These are phyloP conservation scores for Oscheius onirici DNA, from an alignment of 2,888 invertebrate genomes.

Conservation along the genomic window DNA sequence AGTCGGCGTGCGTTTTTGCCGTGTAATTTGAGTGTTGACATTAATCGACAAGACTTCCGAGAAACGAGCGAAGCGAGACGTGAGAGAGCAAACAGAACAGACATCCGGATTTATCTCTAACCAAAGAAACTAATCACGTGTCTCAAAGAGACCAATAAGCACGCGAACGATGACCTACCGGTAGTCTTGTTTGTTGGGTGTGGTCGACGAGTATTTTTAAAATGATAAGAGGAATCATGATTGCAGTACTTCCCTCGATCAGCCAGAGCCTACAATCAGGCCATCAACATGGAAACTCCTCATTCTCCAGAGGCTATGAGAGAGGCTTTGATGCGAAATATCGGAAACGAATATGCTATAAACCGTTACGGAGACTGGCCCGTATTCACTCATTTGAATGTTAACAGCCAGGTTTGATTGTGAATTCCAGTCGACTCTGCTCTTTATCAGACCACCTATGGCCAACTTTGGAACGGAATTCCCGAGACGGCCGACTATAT, in stretches of 20 bases:
- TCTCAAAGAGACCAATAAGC: constrained; percentile 7
- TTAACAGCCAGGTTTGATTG: constrained; percentile 43
- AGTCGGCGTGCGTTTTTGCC: constrained; percentile 6
- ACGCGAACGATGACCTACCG: background rate
- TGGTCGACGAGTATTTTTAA: no score
- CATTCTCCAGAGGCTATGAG: constrained; percentile 54
- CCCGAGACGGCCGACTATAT: constrained; percentile 62
- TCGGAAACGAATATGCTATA: constrained; percentile 57
- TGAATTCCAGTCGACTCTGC: no score
- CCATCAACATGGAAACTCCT: constrained; percentile 55
- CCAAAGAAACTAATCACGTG: constrained; percentile 27
- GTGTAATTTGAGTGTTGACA: constrained; percentile 33
- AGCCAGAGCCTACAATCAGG: constrained; percentile 56
- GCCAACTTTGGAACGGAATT: constrained; percentile 67
- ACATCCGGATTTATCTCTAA: constrained; percentile 29
- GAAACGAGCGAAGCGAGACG: constrained; percentile 23
- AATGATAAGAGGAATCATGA: background rate
- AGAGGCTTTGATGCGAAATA: constrained; percentile 45
- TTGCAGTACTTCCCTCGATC: constrained; percentile 68
- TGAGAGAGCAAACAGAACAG: constrained; percentile 29
- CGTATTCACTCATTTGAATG: constrained; percentile 62
- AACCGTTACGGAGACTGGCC: constrained; percentile 70
- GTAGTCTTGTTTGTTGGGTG: no score
- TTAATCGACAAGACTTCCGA: constrained; percentile 32
- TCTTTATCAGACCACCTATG: constrained; percentile 54